These are phyloP conservation scores for Orthonyx spaldingii DNA, from an alignment of 2,113 vertebrate genomes.

Conservation along the genomic window DNA sequence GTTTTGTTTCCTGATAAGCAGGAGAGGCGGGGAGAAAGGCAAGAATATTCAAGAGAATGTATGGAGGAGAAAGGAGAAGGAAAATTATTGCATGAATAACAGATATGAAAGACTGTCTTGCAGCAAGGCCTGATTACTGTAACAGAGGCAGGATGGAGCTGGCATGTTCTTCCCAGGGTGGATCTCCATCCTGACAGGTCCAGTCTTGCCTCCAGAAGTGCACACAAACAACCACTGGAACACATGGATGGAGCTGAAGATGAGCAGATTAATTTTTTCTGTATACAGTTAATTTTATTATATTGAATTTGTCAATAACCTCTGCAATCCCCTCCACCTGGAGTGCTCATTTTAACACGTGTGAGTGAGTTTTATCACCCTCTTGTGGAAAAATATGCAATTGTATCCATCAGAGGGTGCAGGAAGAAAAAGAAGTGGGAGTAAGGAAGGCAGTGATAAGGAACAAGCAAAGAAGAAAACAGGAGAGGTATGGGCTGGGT, in stretches of 20 bases:
- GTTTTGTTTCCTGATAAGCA: not conserved
- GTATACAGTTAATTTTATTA: not conserved
- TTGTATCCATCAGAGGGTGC: not conserved
- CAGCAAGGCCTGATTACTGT: not conserved
- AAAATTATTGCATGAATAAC: not conserved
- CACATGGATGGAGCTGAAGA: not conserved
- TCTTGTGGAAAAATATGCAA: slow-evolving; percentile 44
- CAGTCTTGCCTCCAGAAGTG: not conserved
- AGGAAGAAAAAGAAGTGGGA: not conserved
- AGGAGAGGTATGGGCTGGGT: not conserved
- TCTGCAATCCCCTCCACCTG: not conserved
- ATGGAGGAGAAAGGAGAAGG: not conserved
- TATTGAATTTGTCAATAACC: not conserved
- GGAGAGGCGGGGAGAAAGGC: rapidly evolving
- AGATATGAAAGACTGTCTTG: not conserved
- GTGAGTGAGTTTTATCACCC: slow-evolving; percentile 42
- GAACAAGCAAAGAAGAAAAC: not conserved
- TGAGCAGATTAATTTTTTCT: not conserved
- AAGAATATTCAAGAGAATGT: not conserved
- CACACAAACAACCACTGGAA: not conserved
- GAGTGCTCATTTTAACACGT: not conserved
- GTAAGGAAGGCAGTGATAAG: not conserved
- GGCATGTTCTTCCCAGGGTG: not conserved
- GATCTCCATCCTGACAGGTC: not conserved
- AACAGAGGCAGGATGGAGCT: not conserved